Evolutionary conservation across 2,888 invertebrate genomes (phyloP), one percentile per base, ranked within the genome.

Genomic region (Abscondita cerata): DNA sequence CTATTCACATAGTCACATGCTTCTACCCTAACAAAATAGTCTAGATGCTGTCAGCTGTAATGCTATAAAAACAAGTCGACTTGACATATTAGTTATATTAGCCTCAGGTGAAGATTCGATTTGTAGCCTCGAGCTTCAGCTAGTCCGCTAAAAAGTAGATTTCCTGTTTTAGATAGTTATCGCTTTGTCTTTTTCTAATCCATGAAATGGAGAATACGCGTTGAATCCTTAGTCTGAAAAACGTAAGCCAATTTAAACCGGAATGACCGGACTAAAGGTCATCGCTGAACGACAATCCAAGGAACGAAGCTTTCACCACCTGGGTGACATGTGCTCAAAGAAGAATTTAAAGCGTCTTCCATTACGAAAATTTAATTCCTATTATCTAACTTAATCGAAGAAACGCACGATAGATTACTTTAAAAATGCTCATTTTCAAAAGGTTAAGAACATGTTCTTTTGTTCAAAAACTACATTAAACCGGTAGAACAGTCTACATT

Each of bases 141-240:
- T 70, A 70, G 69, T 70, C 70, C 68, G 68, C 67, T 66, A 70
- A 70, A n/a, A 70, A 69, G 68, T 70, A 68, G 65, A 70, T 68
- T 65, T 67, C 62, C 59, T 64, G 68, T 65, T 65, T n/a, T 64
- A 64, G 64, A 63, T 64, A 66, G 66, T 66, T 44, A 44, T 64
- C n/a, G 55, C 51, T 52, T 51, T 47, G 63, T 64, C 57, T 64
- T 59, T n/a, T 67, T 53, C 50, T 69, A 69, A 69, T 69, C 69
- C 67, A 61, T 62, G 67, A 66, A 67, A 67, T 61, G 59, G 57
- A 60, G 60, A 67, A 64, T 41, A 31, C 33, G 58, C 58, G 47
- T 47, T 34, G 51, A 52, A 55, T 51, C n/a, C n/a, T n/a, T n/a
- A n/a, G n/a, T n/a, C n/a, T n/a, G n/a, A 25, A 25, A 25, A 25